Evolutionary conservation across 2,797 vertebrate genomes (phyloP).

Genomic region (Echeneis naucrates): DNA sequence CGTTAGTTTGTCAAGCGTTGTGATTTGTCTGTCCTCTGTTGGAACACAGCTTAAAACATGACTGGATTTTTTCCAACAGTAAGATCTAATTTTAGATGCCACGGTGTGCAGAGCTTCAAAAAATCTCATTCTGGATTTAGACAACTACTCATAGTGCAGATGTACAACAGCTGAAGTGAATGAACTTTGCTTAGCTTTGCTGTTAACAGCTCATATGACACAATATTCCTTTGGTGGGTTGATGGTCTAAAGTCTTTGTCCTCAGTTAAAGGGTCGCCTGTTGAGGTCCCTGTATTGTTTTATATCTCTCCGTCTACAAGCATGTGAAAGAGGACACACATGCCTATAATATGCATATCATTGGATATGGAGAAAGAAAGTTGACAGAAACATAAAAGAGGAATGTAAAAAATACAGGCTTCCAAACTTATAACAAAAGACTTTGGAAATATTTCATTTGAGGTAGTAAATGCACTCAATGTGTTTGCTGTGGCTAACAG

Average conservation of each 20-base stretch:
- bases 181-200: not conserved
- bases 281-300: not conserved
- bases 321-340: not conserved
- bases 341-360: not conserved
- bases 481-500: not conserved
- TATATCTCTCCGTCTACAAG: not conserved
- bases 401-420: not conserved
- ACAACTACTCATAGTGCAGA: not conserved
- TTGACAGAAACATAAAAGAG: not conserved
- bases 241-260: too few species aligned
- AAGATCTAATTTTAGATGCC: not conserved
- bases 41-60: not conserved
- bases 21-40: not conserved
- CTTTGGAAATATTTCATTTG: conserved; percentile 5
- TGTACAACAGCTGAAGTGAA: not conserved
- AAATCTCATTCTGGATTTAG: not conserved
- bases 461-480: conserved; percentile 35
- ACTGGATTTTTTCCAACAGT: too few species aligned
- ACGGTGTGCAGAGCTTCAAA: not conserved
- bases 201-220: not conserved
- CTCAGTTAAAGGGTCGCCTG: not conserved
- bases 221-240: too few species aligned
- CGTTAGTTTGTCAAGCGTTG: not conserved
- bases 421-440: not conserved
- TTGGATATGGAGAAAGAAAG: not conserved